These are phyloP conservation scores for Raphicerus campestris DNA, from an alignment of 2,113 vertebrate species.

Conservation along the genomic window DNA sequence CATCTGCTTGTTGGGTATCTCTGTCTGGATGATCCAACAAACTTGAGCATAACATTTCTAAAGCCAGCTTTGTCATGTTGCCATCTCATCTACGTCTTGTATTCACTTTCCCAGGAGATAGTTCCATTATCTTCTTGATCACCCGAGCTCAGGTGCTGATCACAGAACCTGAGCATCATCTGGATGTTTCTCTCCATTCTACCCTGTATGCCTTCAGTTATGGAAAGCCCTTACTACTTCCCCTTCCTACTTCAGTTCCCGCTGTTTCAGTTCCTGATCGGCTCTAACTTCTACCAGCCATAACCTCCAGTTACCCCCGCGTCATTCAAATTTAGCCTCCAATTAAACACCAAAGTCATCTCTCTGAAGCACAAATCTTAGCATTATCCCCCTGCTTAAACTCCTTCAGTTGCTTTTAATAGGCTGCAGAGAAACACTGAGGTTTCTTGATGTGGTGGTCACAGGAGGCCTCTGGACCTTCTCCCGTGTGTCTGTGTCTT, in stretches of 20 bases:
- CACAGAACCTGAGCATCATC: background rate
- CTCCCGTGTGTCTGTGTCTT: background rate
- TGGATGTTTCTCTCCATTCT: background rate
- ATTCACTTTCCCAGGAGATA: background rate
- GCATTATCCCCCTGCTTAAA: background rate
- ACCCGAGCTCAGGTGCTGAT: background rate
- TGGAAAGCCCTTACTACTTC: background rate
- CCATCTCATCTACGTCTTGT: background rate
- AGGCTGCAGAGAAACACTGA: background rate
- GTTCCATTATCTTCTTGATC: background rate
- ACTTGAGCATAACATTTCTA: background rate
- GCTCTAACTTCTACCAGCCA: background rate
- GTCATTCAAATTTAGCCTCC: constrained; percentile 9
- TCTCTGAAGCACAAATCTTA: background rate
- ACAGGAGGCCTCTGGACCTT: background rate
- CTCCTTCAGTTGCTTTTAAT: background rate
- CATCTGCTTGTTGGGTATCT: background rate
- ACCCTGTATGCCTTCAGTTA: background rate
- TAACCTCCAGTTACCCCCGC: background rate
- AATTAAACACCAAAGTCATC: background rate
- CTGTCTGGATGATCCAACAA: background rate
- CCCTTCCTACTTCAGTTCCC: background rate
- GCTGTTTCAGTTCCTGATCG: background rate
- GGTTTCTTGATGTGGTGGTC: background rate
- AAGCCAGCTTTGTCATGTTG: background rate